Conservation (phyloP, 2,797 vertebrate species). For the Pelobates cultripes region DNA sequence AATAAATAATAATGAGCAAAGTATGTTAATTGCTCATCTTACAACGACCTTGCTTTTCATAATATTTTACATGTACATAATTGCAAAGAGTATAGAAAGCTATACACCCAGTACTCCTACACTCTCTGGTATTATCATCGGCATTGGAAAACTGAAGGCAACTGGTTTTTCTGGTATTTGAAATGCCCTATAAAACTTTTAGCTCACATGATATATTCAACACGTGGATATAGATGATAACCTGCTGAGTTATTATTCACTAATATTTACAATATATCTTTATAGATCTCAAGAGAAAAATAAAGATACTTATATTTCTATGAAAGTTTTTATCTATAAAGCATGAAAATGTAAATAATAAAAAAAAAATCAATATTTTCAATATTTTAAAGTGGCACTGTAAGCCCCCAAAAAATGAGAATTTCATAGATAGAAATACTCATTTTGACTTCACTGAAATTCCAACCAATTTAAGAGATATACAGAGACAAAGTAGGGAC, state of each 20-base stretch:
- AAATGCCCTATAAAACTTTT: constrained; percentile 19
- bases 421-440: too few species aligned
- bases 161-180: constrained; percentile 46
- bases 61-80: not conserved
- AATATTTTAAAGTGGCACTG: too few species aligned
- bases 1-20: constrained; percentile 20
- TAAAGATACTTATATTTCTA: too few species aligned
- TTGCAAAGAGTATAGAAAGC: constrained; percentile 4
- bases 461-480: too few species aligned
- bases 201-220: constrained; percentile 27
- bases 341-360: too few species aligned
- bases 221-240: constrained; percentile 11
- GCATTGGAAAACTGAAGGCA: constrained; percentile 19
- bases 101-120: constrained; percentile 37
- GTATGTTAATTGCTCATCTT: constrained; percentile 15
- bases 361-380: too few species aligned
- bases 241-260: constrained; percentile 23
- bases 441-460: too few species aligned
- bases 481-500: too few species aligned
- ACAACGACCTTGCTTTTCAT: not conserved
- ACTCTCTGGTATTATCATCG: constrained; percentile 23
- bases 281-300: too few species aligned
- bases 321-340: too few species aligned
- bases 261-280: not conserved
- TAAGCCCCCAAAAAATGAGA: too few species aligned